phyloP scores from a whole-genome alignment of 2,797 vertebrate species.

The Parauchenoglanis ngamensis region DNA sequence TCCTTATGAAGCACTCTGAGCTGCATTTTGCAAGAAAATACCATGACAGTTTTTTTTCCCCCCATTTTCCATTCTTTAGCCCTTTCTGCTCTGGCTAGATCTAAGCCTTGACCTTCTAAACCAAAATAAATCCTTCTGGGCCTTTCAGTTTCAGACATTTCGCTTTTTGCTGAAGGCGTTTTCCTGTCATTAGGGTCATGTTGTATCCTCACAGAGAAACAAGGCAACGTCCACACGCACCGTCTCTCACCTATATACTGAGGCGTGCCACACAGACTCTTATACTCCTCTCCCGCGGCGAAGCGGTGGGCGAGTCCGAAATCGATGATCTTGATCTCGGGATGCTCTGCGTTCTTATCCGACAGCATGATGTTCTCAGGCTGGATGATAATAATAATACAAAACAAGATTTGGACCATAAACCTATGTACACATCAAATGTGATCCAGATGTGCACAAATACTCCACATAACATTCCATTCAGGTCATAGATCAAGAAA shows the following conservation, averaged over 20 bases:
- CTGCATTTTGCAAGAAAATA: background rate
- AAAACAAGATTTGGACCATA: background rate
- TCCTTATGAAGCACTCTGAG: background rate
- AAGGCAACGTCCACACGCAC: background rate
- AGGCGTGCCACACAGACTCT: constrained; percentile 74
- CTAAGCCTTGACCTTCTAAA: background rate
- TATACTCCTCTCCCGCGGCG: constrained; percentile 69
- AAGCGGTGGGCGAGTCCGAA: constrained; percentile 77
- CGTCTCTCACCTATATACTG: constrained; percentile 74
- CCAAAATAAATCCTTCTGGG: no score
- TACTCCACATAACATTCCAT: background rate
- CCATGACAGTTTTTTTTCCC: background rate
- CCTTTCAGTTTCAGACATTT: background rate
- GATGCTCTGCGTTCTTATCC: constrained; percentile 67
- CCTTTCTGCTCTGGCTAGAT: background rate
- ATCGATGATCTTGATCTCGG: constrained; percentile 80
- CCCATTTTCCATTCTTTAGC: background rate
- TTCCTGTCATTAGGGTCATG: background rate
- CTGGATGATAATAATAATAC: constrained; percentile 57
- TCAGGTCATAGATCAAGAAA: background rate
- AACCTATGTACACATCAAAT: background rate
- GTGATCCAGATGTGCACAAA: constrained; percentile 21
- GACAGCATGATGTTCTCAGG: constrained; percentile 83
- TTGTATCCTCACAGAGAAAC: background rate
- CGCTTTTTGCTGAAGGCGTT: background rate